Base-by-base conservation (phyloP, 2,888 invertebrate genomes). In the Caenorhabditis wallacei region DNA sequence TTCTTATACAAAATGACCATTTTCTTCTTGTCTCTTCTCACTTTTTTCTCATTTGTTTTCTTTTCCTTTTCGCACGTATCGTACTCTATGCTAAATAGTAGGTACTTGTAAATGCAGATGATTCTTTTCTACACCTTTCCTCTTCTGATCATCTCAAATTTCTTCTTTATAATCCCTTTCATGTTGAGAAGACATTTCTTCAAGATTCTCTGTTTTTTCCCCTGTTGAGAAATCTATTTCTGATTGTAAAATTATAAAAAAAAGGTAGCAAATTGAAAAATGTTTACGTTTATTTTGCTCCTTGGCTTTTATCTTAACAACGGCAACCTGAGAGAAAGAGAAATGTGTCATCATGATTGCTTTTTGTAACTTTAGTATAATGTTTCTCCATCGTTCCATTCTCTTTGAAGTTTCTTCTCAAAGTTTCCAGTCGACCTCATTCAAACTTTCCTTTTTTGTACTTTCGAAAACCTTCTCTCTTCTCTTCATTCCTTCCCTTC, bases 91-190 rank as follows among this genome's bases (percentile, higher is more conserved):
- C 74, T 43, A 74, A 74, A 54, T 46, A 57, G 48, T 16, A 26
- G 74, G 74, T 74, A 74, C 74, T 74, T 74, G 74, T 74, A 16
- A 74, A 74, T 54, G 40, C 63, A 26, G 46, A 48, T n/a, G 46
- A 18, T 48, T 48, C 13, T 18, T 18, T 48, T 13, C 46, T 18
- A 13, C 18, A 20, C n/a, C 26, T 16, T 20, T 8, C 22, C 22
- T 26, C 43, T 30, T 16, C 53, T 4, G 11, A n/a, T 40, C 30
- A 22, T 64, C 54, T 63, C 72, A 20, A 22, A 40, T 53, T 61
- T 56, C 64, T 72, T 20, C 26, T 4, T 22, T 54, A 20, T 10
- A 2, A 53, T 30, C 22, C 2, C 56, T 64, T 74, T 74, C 56
- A 72, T 72, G 30, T 48, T 20, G 8, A 4, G 20, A 51, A 37